A percentile compares a stretch with the other conserved stretches of the same genome.
phyloP scores from a whole-genome alignment of 2,797 vertebrate species.

The Bradypus variegatus region DNA sequence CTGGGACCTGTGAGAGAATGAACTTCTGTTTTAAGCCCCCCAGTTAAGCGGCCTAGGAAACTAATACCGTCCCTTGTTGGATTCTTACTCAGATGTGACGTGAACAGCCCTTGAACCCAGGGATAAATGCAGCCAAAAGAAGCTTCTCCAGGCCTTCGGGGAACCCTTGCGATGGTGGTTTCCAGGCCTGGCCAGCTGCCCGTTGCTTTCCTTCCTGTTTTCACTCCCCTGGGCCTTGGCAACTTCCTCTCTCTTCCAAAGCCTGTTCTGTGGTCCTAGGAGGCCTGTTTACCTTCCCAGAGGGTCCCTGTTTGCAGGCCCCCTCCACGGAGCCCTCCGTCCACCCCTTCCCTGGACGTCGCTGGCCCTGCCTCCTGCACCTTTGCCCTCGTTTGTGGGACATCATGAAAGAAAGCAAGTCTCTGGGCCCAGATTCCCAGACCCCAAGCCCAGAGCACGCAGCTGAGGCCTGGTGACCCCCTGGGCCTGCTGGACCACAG shows the following conservation, averaged over 20 bases:
- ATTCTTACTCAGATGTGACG: neutral
- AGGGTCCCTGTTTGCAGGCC: neutral
- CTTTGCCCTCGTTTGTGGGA: neutral
- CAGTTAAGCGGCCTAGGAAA: too few relatives aligned
- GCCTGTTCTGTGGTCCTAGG: neutral
- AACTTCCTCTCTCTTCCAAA: neutral
- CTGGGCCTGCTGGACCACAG: neutral
- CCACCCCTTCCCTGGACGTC: neutral
- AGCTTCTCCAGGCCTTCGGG: neutral
- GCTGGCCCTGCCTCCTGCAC: neutral
- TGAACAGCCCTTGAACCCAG: neutral
- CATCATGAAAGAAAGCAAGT: neutral
- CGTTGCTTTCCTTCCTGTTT: neutral
- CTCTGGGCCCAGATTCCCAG: neutral
- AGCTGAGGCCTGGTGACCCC: neutral
- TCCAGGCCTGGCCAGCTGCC: neutral
- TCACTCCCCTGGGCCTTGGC: neutral
- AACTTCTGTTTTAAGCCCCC: too few relatives aligned
- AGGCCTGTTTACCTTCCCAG: neutral
- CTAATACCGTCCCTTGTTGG: too few relatives aligned
- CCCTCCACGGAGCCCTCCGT: neutral
- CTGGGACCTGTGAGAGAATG: too few relatives aligned
- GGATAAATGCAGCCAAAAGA: neutral
- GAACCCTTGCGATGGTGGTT: rapidly evolving
- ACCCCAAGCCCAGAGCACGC: neutral